A percentile compares a stretch with the other conserved stretches of the same genome.
phyloP scores from a whole-genome alignment of 2,113 vertebrate genomes.

The Labeo catla region DNA sequence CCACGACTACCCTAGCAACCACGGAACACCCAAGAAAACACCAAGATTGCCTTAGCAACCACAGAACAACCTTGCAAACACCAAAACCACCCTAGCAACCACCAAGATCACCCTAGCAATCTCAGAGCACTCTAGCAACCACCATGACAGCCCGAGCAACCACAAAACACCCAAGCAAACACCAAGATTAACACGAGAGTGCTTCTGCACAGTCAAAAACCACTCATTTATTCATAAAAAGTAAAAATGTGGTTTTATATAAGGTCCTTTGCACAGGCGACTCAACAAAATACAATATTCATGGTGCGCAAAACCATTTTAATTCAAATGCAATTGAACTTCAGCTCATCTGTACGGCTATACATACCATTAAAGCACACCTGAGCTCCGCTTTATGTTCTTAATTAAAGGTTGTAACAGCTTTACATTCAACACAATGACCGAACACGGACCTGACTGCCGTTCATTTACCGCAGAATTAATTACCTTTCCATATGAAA shows the following conservation, averaged over 20 bases:
- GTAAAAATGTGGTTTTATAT: not conserved
- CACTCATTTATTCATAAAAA: not conserved
- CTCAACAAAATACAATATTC: not conserved
- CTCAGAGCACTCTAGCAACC: too few species aligned
- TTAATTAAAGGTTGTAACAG: conserved; percentile 22
- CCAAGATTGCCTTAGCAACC: not conserved
- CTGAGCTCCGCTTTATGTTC: conserved; percentile 13
- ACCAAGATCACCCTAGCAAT: too few species aligned
- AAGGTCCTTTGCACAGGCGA: not conserved
- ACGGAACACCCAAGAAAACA: too few species aligned
- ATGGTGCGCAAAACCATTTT: not conserved
- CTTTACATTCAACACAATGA: conserved; percentile 29
- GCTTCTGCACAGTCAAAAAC: not conserved
- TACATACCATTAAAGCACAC: conserved; percentile 1
- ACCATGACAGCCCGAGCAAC: not conserved
- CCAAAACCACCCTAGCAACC: not conserved
- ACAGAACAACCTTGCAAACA: too few species aligned
- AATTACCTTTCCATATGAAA: conserved; percentile 14
- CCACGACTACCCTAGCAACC: too few species aligned
- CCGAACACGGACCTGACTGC: not conserved
- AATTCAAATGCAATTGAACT: not conserved
- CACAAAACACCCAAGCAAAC: not conserved
- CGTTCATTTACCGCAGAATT: conserved; percentile 7
- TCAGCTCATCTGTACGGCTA: not conserved
- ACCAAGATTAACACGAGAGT: not conserved